Conservation (phyloP, 1,140 invertebrate genomes). For the Conus betulinus region DNA sequence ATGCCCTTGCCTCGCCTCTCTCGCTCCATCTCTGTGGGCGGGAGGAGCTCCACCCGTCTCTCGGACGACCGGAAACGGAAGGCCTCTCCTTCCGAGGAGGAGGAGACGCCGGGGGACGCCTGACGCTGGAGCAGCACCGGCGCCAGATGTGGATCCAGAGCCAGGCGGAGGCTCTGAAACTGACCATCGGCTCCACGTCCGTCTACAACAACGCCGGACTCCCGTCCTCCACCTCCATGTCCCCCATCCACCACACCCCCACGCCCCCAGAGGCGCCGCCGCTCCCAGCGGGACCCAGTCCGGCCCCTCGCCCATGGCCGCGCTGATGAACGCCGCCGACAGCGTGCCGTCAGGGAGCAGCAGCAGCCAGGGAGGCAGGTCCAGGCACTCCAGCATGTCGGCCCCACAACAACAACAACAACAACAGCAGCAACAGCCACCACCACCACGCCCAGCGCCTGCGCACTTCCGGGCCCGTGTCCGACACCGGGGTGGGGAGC, state of each 20-base stretch:
- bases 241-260: constrained; percentile 68
- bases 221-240: constrained; percentile 66
- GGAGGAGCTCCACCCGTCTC: background rate
- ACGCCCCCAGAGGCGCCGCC: constrained; percentile 65
- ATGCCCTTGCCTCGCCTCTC: constrained; percentile 62
- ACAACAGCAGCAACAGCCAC: constrained; percentile 36
- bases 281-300: constrained; percentile 55
- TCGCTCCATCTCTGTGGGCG: background rate
- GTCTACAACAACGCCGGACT: constrained; percentile 57
- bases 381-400: constrained; percentile 28
- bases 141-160: constrained; percentile 73
- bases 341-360: constrained; percentile 78
- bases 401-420: no score
- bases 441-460: constrained; percentile 9
- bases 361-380: background rate
- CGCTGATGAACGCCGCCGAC: constrained; percentile 88
- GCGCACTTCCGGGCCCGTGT: constrained; percentile 70
- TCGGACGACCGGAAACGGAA: constrained; percentile 64
- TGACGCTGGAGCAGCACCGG: constrained; percentile 60
- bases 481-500: constrained; percentile 56
- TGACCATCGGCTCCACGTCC: constrained; percentile 62
- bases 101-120: constrained; percentile 58
- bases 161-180: constrained; percentile 71
- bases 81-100: constrained; percentile 61
- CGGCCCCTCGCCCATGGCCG: constrained; percentile 87